phyloP scores from a whole-genome alignment of 2,888 invertebrate species.

The Leptarthrus brevirostris region DNA sequence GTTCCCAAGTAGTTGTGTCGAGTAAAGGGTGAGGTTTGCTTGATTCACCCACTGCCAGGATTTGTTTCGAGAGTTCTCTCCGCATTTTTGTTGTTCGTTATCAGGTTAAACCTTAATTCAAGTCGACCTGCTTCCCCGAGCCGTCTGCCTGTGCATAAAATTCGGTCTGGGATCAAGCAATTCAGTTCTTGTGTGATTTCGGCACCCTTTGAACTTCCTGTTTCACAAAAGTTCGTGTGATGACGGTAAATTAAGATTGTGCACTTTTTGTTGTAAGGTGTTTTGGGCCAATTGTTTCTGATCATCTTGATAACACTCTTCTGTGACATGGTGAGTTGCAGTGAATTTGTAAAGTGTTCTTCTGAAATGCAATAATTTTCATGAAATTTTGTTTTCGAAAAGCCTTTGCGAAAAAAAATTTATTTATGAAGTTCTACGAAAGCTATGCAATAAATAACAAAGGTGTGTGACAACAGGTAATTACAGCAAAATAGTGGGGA shows the following conservation, averaged over 20 bases:
- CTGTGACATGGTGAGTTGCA: constrained; percentile 12
- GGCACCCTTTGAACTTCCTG: not conserved
- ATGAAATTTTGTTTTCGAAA: no score
- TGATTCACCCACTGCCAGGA: not conserved
- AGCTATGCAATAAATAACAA: no score
- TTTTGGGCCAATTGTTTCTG: not conserved
- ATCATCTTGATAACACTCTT: not conserved
- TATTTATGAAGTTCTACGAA: no score
- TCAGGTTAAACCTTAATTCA: not conserved
- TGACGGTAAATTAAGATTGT: constrained; percentile 17
- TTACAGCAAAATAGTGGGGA: no score
- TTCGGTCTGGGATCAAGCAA: not conserved
- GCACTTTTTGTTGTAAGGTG: not conserved
- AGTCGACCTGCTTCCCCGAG: constrained; percentile 20
- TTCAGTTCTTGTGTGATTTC: not conserved
- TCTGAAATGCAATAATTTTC: no score
- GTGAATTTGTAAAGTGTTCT: not conserved
- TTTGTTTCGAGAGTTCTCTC: not conserved
- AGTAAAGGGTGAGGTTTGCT: constrained; percentile 10
- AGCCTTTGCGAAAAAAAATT: no score
- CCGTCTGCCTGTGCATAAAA: not conserved
- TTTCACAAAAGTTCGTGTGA: not conserved
- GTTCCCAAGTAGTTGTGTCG: not conserved
- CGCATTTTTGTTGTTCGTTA: not conserved
- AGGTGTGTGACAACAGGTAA: no score